A percentile compares a stretch with the other conserved stretches of the same genome.
Evolutionary conservation across 2,113 vertebrate species (phyloP).

Genomic region (Stigmatopora argus): DNA sequence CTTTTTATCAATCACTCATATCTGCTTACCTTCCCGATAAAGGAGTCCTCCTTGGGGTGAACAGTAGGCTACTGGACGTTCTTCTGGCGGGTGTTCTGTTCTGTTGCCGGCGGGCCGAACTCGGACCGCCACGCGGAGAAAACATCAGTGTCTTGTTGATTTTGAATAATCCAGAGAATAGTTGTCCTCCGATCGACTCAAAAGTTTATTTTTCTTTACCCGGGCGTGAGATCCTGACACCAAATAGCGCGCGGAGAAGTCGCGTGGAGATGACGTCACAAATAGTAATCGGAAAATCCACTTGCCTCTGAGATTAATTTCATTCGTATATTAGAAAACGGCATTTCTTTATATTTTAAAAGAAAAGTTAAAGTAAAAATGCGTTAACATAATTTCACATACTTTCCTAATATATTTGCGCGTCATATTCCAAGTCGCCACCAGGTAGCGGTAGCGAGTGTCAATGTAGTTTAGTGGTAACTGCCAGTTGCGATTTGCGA

Average conservation of each 20-base stretch:
- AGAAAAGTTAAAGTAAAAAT: too few relatives aligned
- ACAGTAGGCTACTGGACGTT: constrained; percentile 50
- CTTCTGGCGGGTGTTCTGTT: constrained; percentile 53
- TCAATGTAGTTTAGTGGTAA: too few relatives aligned
- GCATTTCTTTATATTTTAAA: too few relatives aligned
- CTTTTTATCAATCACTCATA: not conserved
- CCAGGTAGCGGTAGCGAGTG: not conserved
- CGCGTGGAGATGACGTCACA: constrained; percentile 52
- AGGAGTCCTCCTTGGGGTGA: constrained; percentile 66
- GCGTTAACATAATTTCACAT: too few relatives aligned
- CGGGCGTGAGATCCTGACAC: not conserved
- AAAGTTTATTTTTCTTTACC: not conserved
- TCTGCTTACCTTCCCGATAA: constrained; percentile 51
- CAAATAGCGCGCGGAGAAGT: constrained; percentile 49
- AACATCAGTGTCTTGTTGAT: constrained; percentile 51
- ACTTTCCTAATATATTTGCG: too few relatives aligned
- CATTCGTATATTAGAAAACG: not conserved
- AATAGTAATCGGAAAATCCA: too few relatives aligned
- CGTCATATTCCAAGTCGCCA: not conserved
- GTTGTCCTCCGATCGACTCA: not conserved
- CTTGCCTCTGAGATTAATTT: too few relatives aligned
- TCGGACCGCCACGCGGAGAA: constrained; percentile 52
- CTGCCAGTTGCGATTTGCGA: not conserved
- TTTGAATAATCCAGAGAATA: not conserved
- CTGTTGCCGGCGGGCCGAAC: constrained; percentile 62